Evolutionary conservation across 2,113 vertebrate genomes (phyloP), one percentile per base, ranked within the genome.

Genomic region (Paradoxurus hermaphroditus): DNA sequence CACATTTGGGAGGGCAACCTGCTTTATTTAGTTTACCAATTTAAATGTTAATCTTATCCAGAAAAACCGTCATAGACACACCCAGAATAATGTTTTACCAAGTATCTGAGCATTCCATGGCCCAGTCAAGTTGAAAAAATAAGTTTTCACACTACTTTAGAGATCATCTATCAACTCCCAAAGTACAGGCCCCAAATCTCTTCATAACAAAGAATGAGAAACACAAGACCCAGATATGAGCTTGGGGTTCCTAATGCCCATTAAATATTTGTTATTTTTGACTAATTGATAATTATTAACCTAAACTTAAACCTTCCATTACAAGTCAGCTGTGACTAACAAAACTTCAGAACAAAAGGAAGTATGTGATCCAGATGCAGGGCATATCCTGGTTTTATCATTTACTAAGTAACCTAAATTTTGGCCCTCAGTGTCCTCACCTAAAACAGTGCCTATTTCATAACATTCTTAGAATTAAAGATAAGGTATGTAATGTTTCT

Each of bases 11-110:
- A 83, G 51, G 4, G 31, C 15, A 93, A 77, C n/a, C 70, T 84
- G 2, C 44, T 93, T 84, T 85, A 94, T n/a, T 39, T 15, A 75
- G 51, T 65, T 39, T 89, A 78, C 27, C 82, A 59, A 90, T 65
- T 96, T 46, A 94, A 94, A 82, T 51, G 34, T 82, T 92, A 88
- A 62, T 81, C 46, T 97, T 25, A 86, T 49, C 46, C n/a, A 91
- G 27, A 97, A 91, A 86, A 11, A 82, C 31, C 67, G 51, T 92
- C 21, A 90, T 3, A 73, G 34, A 75, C 8, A 73, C 4, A 87
- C 1, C 4, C 2, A 56, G 9, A 95, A 79, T 73, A 91, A 49
- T 77, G 44, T 81, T 72, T 93, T 27, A 75, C 10, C 21, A 95
- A 96, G 93, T 46, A 9, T 84, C 25, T 86, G 49, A 14, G 31